Percentiles rank a stretch among this genome's conserved stretches.
These are phyloP conservation scores for Champsocephalus esox DNA, from an alignment of 2,797 vertebrate genomes.

Conservation along the genomic window DNA sequence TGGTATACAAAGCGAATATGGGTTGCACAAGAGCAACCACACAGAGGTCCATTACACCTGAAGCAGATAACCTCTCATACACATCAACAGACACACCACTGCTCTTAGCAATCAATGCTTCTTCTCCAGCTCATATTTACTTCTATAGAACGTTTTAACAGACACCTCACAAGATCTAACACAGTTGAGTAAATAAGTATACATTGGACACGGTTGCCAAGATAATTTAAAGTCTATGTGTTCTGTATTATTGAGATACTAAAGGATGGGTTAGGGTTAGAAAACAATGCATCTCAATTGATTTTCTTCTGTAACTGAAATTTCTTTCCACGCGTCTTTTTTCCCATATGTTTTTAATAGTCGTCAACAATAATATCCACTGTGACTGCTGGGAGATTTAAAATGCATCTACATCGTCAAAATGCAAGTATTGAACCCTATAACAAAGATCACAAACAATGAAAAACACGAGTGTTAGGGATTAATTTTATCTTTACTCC, in stretches of 20 bases:
- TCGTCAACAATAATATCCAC: background rate
- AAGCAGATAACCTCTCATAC: background rate
- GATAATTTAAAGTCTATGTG: no score
- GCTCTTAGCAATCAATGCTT: no score
- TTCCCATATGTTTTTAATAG: no score
- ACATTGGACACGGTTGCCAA: background rate
- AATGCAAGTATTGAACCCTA: background rate
- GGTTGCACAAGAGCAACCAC: constrained; percentile 6
- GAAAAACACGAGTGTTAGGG: no score
- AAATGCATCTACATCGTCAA: background rate
- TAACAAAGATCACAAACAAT: no score
- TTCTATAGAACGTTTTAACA: background rate
- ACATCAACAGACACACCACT: background rate
- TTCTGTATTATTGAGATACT: no score
- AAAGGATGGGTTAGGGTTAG: no score
- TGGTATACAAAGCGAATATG: constrained; percentile 1
- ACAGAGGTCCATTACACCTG: constrained; percentile 6
- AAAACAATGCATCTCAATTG: no score
- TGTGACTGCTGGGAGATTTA: background rate
- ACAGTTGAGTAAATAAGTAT: background rate
- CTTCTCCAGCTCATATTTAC: background rate
- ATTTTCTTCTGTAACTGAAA: no score
- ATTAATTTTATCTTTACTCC: no score
- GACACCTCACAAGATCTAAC: background rate
- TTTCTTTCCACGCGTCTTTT: no score